phyloP scores from a whole-genome alignment of 2,888 invertebrate genomes.

The Sepioteuthis lessoniana region DNA sequence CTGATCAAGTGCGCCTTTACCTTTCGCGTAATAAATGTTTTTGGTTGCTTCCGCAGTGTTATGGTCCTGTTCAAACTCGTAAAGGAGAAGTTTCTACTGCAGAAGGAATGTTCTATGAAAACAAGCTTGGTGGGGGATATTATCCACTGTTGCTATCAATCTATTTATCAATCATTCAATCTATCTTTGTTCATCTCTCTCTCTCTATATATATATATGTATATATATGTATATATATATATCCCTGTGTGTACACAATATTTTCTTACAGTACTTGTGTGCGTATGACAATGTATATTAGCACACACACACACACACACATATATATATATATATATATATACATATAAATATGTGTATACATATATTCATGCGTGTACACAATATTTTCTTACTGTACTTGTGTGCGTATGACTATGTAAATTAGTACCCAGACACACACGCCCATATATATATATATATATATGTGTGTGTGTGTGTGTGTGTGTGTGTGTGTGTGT shows the following conservation, averaged over 20 bases:
- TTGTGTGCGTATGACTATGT: not conserved
- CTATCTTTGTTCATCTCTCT: no score
- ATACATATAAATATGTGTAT: not conserved
- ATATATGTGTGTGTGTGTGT: no score
- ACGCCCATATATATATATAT: not conserved
- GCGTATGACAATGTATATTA: not conserved
- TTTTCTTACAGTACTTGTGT: not conserved
- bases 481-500: no score
- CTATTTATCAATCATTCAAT: no score
- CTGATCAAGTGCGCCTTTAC: no score
- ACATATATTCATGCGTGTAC: not conserved
- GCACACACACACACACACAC: not conserved
- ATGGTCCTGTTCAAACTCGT: no score
- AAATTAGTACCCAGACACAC: not conserved
- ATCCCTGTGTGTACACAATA: not conserved
- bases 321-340: not conserved
- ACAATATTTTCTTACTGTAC: not conserved
- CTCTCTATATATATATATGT: constrained; percentile 36
- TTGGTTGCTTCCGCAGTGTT: no score
- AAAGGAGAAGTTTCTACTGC: no score
- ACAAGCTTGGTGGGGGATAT: no score
- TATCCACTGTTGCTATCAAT: no score
- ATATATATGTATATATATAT: constrained; percentile 41
- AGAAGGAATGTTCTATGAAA: no score
- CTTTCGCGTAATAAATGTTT: no score